Conservation (phyloP, 1,140 invertebrate species). For the Bombyx mori region ASM3026992v2 NC_085115.1:225501-226000, state of each 20-base stretch:
- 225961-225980: constrained; percentile 43
- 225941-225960: constrained; percentile 39
- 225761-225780: constrained; percentile 33
- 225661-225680: too few relatives aligned
- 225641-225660: too few relatives aligned
- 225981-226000: constrained; percentile 33
- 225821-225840: constrained; percentile 38
- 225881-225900: constrained; percentile 38
- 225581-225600: too few relatives aligned
- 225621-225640: too few relatives aligned
- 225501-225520: too few relatives aligned
- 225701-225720: constrained; percentile 29
- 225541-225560: too few relatives aligned
- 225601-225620: too few relatives aligned
- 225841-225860: constrained; percentile 47
- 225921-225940: constrained; percentile 43
- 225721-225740: constrained; percentile 48
- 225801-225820: constrained; percentile 21
- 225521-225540: too few relatives aligned
- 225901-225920: constrained; percentile 28
- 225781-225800: constrained; percentile 34
- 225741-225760: constrained; percentile 29
- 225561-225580: too few relatives aligned
- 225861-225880: constrained; percentile 55
- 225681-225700: too few relatives aligned